These are phyloP conservation scores for Dipodomys merriami DNA, from an alignment of 2,113 vertebrate species.

Conservation along the genomic window DNA sequence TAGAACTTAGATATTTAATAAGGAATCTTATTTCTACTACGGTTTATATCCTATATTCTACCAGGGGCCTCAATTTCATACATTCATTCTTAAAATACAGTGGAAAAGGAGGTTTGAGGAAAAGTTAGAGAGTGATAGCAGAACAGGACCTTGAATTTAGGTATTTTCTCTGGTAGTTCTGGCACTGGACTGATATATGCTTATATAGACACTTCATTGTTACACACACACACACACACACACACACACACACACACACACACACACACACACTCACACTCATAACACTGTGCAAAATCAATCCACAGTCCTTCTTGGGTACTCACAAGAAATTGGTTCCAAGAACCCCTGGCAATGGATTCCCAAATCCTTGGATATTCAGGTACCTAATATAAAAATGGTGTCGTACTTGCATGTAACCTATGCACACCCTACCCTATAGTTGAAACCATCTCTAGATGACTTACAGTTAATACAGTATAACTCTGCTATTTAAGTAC, in stretches of 20 bases:
- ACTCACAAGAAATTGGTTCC: not conserved
- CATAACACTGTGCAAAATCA: not conserved
- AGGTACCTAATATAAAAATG: not conserved
- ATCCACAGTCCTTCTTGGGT: not conserved
- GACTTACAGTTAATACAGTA: not conserved
- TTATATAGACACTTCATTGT: not conserved
- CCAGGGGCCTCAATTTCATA: too few relatives aligned
- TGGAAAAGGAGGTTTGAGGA: not conserved
- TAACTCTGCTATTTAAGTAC: not conserved
- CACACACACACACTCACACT: not conserved
- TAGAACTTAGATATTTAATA: too few relatives aligned
- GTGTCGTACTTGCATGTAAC: too few relatives aligned
- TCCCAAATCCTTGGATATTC: not conserved
- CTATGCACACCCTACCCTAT: not conserved
- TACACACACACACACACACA: not conserved
- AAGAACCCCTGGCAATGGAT: not conserved
- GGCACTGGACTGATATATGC: not conserved
- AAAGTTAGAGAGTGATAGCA: not conserved
- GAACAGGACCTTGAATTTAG: not conserved
- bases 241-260: not conserved
- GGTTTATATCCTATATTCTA: not conserved
- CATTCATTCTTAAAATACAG: not conserved
- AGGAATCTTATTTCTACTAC: not conserved
- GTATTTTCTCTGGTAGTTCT: not conserved
- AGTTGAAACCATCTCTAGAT: not conserved